Percentiles rank a stretch among this genome's conserved stretches.
Conservation (phyloP, 2,113 vertebrate genomes). For the Hystrix brachyura region DNA sequence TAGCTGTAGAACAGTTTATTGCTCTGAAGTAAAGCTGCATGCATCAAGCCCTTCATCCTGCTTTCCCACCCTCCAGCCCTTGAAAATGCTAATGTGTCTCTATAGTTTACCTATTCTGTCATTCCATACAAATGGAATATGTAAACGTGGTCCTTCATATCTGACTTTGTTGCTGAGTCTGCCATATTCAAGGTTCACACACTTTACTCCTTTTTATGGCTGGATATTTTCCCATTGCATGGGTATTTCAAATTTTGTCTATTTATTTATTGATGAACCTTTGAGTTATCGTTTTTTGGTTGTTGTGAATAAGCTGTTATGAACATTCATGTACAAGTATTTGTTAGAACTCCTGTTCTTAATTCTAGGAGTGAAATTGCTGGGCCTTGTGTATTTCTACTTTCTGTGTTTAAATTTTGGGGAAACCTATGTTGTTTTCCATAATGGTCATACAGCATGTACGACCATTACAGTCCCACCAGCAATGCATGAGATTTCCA, state of each 20-base stretch:
- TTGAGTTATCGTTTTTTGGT: not conserved
- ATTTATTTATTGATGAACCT: not conserved
- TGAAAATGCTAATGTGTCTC: not conserved
- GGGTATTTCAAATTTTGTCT: not conserved
- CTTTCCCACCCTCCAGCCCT: not conserved
- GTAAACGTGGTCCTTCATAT: not conserved
- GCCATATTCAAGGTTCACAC: not conserved
- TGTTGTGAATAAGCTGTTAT: too few relatives aligned
- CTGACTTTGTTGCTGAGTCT: not conserved
- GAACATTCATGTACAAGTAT: too few relatives aligned
- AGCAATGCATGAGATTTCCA: not conserved
- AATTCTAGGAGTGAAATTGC: not conserved
- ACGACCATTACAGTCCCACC: not conserved
- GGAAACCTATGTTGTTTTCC: not conserved
- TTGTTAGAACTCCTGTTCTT: not conserved
- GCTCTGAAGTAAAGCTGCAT: too few relatives aligned
- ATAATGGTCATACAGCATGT: too few relatives aligned
- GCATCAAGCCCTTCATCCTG: accelerated
- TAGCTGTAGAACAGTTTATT: too few relatives aligned
- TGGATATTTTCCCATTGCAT: not conserved
- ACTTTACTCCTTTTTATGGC: not conserved
- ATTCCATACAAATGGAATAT: too few relatives aligned
- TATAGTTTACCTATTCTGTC: too few relatives aligned
- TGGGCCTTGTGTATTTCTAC: not conserved
- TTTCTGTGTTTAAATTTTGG: not conserved